Base-by-base conservation (phyloP, 1,140 invertebrate species). In the Drosophila lacertosa region DNA sequence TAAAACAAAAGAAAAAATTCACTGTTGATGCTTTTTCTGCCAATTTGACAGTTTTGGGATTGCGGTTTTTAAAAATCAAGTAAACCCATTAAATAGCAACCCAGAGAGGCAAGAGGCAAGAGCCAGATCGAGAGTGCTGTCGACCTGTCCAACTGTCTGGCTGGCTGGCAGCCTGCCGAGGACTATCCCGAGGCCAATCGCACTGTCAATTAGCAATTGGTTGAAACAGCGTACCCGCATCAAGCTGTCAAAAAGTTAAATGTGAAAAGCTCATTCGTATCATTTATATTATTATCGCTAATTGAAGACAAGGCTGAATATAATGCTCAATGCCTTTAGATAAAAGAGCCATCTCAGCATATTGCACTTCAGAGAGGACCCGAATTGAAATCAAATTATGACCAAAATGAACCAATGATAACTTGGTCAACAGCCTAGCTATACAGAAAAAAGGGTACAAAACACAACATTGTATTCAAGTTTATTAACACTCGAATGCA, bases 241-340 rank as follows among this genome's bases (percentile, higher is more conserved):
- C 80, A 83, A 83, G 71, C 80, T 83, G 80, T 83, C 80, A 83
- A 82, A 83, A 83, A 83, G 80, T 83, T 78, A 83, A 83, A 83
- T 83, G 80, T 83, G 75, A 78, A 83, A 83, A 78, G 68, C 79
- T 68, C 80, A 76, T 83, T 83, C 80, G 75, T 72, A 83, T 78
- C 76, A 83, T 75, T 83, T 83, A 78, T 83, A 72, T 73, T 74
- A 83, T 83, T 83, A 83, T 76, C 75, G 63, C 63, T 83, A 83
- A 83, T 83, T 83, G 79, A 80, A 80, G 77, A 45, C 59, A 53
- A 68, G 54, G 47, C 22, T 20, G 32, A 59, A 69, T 47, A 58
- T 63, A 47, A 59, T 50, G 47, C 39, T 40, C 64, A 67, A 47
- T 62, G 33, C 29, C 58, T 33, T 39, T 37, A 44, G 48, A 77